These are phyloP conservation scores for Ectobius pallidus DNA, from an alignment of 2,888 invertebrate genomes.

Conservation along the genomic window DNA sequence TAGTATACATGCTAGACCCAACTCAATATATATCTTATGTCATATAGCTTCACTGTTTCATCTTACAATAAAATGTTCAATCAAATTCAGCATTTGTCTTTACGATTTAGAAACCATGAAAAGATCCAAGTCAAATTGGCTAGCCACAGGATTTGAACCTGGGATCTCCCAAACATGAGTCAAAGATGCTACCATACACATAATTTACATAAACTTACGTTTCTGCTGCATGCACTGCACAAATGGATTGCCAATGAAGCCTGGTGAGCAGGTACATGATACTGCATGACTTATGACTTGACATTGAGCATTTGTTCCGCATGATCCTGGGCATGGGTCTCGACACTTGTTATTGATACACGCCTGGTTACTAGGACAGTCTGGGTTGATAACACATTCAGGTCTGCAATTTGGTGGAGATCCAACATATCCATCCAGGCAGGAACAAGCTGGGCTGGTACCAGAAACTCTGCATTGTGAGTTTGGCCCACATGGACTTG, in stretches of 20 bases:
- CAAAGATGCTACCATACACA: too few species aligned
- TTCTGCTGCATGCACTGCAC: slow-evolving; percentile 72
- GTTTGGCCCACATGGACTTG: slow-evolving; percentile 84
- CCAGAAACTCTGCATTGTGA: slow-evolving; percentile 71
- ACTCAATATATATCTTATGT: too few species aligned
- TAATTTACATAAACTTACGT: too few species aligned
- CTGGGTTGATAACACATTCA: slow-evolving; percentile 81
- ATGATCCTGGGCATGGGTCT: slow-evolving; percentile 83
- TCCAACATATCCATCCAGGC: slow-evolving; percentile 77
- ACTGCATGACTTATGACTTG: slow-evolving; percentile 80
- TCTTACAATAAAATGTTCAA: too few species aligned
- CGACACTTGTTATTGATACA: slow-evolving; percentile 81
- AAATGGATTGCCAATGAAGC: slow-evolving; percentile 83
- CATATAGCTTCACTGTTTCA: too few species aligned
- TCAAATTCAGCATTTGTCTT: too few species aligned
- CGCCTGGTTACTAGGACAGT: slow-evolving; percentile 76
- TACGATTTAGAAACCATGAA: too few species aligned
- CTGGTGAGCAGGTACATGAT: slow-evolving; percentile 76
- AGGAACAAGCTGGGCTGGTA: slow-evolving; percentile 74
- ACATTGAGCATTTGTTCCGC: slow-evolving; percentile 81
- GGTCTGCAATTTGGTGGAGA: slow-evolving; percentile 82
- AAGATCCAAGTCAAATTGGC: too few species aligned
- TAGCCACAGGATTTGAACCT: too few species aligned
- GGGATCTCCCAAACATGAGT: too few species aligned
- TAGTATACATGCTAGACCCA: too few species aligned